phyloP scores from a whole-genome alignment of 1,140 invertebrate genomes.

The Spodoptera frugiperda region DNA sequence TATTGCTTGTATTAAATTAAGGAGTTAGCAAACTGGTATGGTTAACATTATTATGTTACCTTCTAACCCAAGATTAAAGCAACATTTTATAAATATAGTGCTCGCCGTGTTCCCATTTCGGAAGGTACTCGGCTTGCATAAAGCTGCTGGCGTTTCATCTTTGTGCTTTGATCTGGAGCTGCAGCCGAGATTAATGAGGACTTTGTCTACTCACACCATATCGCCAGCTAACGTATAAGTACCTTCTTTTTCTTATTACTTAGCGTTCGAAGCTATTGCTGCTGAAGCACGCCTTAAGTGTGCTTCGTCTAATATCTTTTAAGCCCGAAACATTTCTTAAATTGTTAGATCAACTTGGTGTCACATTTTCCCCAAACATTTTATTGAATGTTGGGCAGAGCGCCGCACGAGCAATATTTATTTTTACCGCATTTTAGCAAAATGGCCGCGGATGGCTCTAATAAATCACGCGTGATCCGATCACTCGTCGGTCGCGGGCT shows the following conservation, averaged over 20 bases:
- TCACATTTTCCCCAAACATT: slow-evolving; percentile 5
- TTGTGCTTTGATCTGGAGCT: slow-evolving; percentile 40
- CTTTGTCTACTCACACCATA: slow-evolving; percentile 34
- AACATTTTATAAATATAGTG: slow-evolving; percentile 30
- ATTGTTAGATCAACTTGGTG: slow-evolving; percentile 25
- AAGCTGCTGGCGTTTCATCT: slow-evolving; percentile 47
- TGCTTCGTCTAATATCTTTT: too few species aligned
- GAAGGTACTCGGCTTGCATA: slow-evolving; percentile 34
- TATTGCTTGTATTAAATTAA: not conserved
- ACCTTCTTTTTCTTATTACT: not conserved
- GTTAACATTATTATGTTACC: not conserved
- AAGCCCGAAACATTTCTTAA: slow-evolving; percentile 6
- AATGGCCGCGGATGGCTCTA: slow-evolving; percentile 35
- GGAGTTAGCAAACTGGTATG: not conserved
- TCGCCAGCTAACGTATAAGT: not conserved
- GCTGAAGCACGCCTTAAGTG: too few species aligned
- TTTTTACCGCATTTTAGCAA: slow-evolving; percentile 44
- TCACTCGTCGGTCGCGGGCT: slow-evolving; percentile 39
- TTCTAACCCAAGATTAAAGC: slow-evolving; percentile 23
- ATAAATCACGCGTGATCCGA: slow-evolving; percentile 54
- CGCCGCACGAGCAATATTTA: slow-evolving; percentile 18
- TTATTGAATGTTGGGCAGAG: slow-evolving; percentile 22
- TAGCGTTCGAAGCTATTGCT: not conserved
- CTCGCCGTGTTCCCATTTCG: slow-evolving; percentile 34
- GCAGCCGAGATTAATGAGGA: slow-evolving; percentile 41